phyloP scores from a whole-genome alignment of 2,888 invertebrate species.

The Carpatolechia fugitivella region DNA sequence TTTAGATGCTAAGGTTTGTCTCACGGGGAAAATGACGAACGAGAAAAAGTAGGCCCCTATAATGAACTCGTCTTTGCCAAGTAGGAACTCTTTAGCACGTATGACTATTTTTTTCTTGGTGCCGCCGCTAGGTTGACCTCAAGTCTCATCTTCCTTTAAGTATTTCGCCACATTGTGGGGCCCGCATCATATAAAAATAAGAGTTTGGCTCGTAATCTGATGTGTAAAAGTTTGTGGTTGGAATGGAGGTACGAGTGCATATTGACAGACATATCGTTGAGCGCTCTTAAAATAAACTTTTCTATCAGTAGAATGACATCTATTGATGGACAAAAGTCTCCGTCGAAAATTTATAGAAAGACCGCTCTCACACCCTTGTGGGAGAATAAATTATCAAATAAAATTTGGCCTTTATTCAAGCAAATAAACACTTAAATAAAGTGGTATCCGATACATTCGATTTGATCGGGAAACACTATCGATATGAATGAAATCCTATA shows the following conservation, averaged over 20 bases:
- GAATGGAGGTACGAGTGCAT: background rate
- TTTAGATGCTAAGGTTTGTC: conserved; percentile 39
- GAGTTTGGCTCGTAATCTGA: background rate
- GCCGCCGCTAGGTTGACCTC: conserved; percentile 21
- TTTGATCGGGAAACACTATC: no score
- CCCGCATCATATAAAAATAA: conserved; percentile 60
- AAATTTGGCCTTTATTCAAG: no score
- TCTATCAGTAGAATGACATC: no score
- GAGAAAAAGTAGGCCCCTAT: conserved; percentile 50
- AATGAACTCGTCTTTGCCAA: conserved; percentile 46
- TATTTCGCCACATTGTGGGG: conserved; percentile 41
- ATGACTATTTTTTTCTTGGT: background rate
- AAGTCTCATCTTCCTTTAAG: conserved; percentile 32
- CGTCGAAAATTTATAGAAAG: no score
- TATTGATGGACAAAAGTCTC: no score
- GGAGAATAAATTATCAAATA: no score
- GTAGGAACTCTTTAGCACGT: background rate
- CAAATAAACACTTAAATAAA: no score
- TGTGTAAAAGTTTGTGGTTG: background rate
- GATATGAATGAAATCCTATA: background rate
- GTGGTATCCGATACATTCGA: no score
- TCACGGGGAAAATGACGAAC: conserved; percentile 38
- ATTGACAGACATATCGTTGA: no score
- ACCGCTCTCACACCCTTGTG: no score
- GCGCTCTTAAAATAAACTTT: no score